Evolutionary conservation across 2,797 vertebrate species (phyloP).

Genomic region (Mormyrus hasselquistii): DNA sequence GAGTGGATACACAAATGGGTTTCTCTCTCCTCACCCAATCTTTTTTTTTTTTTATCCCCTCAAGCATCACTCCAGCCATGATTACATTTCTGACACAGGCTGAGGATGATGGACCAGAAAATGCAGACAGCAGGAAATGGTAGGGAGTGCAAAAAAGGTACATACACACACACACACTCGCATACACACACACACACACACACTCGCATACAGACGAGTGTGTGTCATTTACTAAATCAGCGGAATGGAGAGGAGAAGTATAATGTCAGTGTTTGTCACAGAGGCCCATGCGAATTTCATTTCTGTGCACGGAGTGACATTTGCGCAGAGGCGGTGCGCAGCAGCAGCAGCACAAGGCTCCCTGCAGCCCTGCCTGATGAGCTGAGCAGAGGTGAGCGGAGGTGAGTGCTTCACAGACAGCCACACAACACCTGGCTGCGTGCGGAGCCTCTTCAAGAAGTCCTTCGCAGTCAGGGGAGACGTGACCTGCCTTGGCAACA

Average conservation of each 20-base stretch:
- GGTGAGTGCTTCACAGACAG: conserved; percentile 10
- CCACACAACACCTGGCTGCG: conserved; percentile 10
- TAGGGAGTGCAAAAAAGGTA: neutral
- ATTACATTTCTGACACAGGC: conserved; percentile 20
- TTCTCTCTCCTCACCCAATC: conserved; percentile 1
- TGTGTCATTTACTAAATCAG: neutral
- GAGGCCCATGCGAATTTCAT: conserved; percentile 3
- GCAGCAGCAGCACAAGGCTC: neutral
- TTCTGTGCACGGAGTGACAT: conserved; percentile 13
- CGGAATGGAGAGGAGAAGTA: neutral
- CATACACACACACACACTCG: neutral
- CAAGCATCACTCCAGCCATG: conserved; percentile 11
- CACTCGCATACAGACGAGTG: too few species aligned
- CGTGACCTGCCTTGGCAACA: neutral
- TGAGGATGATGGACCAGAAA: conserved; percentile 15
- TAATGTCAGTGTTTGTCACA: conserved; percentile 20
- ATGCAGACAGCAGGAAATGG: neutral
- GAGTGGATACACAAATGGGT: conserved; percentile 6
- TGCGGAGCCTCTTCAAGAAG: conserved; percentile 2
- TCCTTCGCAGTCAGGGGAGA: neutral
- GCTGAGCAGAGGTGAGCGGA: neutral
- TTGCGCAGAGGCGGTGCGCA: neutral
- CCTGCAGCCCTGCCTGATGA: neutral
- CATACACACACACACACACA: neutral
- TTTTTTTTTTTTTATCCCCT: neutral